Evolutionary conservation across 2,888 invertebrate species (phyloP).

Genomic region (Beris chalybata): DNA sequence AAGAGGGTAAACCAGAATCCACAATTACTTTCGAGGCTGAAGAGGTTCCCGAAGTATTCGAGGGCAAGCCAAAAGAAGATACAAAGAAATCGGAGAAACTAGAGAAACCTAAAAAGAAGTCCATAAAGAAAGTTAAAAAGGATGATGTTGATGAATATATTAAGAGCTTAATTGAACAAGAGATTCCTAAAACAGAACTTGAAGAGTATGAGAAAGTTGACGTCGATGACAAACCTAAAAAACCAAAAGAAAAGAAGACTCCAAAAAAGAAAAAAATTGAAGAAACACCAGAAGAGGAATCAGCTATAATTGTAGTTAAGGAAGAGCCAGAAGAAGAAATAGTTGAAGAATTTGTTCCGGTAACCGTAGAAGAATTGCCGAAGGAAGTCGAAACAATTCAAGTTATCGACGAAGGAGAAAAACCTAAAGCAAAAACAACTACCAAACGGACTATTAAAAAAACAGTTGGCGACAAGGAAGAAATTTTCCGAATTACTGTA

Average conservation of each 20-base stretch:
- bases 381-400: conserved; percentile 41
- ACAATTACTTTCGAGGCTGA: conserved; percentile 63
- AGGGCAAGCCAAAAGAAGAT: conserved; percentile 47
- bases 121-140: conserved; percentile 64
- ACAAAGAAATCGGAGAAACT: conserved; percentile 63
- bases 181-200: conserved; percentile 54
- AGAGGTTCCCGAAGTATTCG: conserved; percentile 51
- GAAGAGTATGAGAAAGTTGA: conserved; percentile 54
- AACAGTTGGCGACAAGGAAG: conserved; percentile 45
- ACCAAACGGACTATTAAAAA: conserved; percentile 58
- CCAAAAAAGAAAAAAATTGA: conserved; percentile 41
- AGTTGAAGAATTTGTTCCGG: conserved; percentile 35
- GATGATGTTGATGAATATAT: conserved; percentile 56
- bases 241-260: conserved; percentile 49
- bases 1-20: conserved; percentile 65
- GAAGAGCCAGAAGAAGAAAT: neutral
- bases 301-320: neutral
- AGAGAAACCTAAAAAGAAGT: conserved; percentile 62
- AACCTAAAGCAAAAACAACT: conserved; percentile 50
- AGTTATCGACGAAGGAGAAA: conserved; percentile 47
- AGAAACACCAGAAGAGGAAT: conserved; percentile 43
- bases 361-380: conserved; percentile 46
- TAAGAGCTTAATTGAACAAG: conserved; percentile 53
- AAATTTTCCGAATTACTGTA: conserved; percentile 51
- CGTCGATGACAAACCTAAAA: conserved; percentile 51